A percentile compares a stretch with the other conserved stretches of the same genome.
Evolutionary conservation across 2,797 vertebrate genomes (phyloP).

Genomic region (Acestrorhynchus altus): DNA sequence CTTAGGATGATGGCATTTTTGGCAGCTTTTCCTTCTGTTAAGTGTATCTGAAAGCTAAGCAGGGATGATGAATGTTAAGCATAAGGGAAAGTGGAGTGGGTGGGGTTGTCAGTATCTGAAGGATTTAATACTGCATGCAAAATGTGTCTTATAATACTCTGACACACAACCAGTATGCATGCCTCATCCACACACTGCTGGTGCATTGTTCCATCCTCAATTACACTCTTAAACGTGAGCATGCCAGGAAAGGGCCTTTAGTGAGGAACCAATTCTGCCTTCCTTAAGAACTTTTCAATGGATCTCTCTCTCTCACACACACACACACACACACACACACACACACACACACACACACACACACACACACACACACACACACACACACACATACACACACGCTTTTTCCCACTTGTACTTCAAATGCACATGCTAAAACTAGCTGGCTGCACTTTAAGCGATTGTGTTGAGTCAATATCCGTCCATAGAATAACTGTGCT

Average conservation of each 20-base stretch:
- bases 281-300: not conserved
- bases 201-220: not conserved
- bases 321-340: too few species aligned
- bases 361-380: not conserved
- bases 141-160: not conserved
- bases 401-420: not conserved
- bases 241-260: not conserved
- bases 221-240: not conserved
- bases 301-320: not conserved
- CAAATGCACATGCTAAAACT: constrained; percentile 21
- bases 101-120: not conserved
- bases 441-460: constrained; percentile 48
- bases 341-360: too few species aligned
- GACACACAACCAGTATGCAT: not conserved
- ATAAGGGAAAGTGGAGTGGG: not conserved
- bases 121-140: not conserved
- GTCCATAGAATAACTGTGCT: constrained; percentile 48
- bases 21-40: not conserved
- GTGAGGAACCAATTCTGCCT: not conserved
- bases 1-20: constrained; percentile 22
- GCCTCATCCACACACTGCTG: not conserved
- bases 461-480: constrained; percentile 54
- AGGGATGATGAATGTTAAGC: not conserved
- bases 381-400: not conserved
- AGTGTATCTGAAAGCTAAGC: not conserved